A percentile compares a stretch with the other conserved stretches of the same genome.
Evolutionary conservation across 2,888 invertebrate genomes (phyloP).

Genomic region (Machimus atricapillus): DNA sequence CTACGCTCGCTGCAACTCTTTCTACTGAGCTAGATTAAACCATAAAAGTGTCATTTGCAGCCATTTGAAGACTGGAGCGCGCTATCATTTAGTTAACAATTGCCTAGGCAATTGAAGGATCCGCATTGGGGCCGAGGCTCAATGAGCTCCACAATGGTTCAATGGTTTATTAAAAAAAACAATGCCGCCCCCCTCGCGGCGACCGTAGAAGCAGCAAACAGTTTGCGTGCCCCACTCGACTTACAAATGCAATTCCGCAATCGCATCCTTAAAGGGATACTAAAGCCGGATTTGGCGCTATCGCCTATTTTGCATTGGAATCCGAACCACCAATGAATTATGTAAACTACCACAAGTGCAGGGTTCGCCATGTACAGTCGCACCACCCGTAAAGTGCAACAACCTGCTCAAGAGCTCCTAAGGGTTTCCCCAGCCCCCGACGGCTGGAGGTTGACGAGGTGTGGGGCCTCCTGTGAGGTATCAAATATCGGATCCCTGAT

Average conservation of each 20-base stretch:
- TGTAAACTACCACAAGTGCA: not conserved
- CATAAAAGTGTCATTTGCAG: not conserved
- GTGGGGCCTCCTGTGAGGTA: not conserved
- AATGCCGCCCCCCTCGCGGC: not conserved
- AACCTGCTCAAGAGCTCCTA: not conserved
- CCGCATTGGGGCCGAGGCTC: not conserved
- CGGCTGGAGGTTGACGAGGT: not conserved
- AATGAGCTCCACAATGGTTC: not conserved
- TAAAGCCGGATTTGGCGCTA: not conserved
- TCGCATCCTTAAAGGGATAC: not conserved
- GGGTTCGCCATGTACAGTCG: not conserved
- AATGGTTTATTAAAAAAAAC: not conserved
- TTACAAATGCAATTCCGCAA: not conserved
- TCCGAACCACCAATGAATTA: not conserved
- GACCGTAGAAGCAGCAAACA: not conserved
- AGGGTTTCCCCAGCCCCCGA: not conserved
- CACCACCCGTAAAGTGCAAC: conserved; percentile 10
- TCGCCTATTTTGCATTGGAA: not conserved
- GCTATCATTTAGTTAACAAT: not conserved
- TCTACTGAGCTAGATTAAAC: not conserved
- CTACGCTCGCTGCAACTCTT: not conserved
- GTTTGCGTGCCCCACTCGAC: not conserved
- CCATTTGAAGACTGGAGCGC: not conserved
- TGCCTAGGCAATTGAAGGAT: not conserved
- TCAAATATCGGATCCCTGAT: not conserved